phyloP scores from a whole-genome alignment of 1,140 invertebrate genomes.

The Trachelipus rathkii region DNA sequence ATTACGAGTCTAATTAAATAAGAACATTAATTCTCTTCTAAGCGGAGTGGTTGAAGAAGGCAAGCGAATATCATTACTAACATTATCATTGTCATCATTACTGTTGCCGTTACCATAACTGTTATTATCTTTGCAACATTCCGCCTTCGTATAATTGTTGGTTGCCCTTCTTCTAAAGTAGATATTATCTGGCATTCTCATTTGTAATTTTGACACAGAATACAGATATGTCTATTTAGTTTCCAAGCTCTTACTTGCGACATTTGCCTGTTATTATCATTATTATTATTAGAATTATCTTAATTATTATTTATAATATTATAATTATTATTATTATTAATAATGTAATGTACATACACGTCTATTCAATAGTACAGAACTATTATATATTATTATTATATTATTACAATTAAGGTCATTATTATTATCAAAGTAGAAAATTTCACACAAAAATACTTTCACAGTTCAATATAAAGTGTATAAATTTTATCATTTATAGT shows the following conservation, averaged over 20 bases:
- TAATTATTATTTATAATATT: neutral
- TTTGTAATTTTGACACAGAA: constrained; percentile 2
- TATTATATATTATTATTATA: neutral
- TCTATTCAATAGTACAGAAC: neutral
- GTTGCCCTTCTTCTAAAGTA: neutral
- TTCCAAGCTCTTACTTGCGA: neutral
- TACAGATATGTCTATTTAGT: constrained; percentile 3
- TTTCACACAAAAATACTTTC: neutral
- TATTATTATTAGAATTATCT: neutral
- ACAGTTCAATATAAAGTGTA: no score
- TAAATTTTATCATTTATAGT: no score
- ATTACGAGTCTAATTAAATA: no score
- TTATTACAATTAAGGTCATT: neutral
- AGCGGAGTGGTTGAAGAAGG: neutral
- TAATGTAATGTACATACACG: neutral
- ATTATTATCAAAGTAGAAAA: neutral
- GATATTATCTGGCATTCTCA: neutral
- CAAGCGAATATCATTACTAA: neutral
- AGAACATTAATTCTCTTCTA: no score
- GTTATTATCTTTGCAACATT: constrained; percentile 3
- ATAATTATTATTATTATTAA: neutral
- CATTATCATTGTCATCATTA: neutral
- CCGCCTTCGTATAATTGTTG: neutral
- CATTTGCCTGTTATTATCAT: neutral
- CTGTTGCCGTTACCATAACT: neutral